Evolutionary conservation across 2,888 invertebrate genomes (phyloP), one percentile per base, ranked within the genome.

Genomic region (Sipha maydis): DNA sequence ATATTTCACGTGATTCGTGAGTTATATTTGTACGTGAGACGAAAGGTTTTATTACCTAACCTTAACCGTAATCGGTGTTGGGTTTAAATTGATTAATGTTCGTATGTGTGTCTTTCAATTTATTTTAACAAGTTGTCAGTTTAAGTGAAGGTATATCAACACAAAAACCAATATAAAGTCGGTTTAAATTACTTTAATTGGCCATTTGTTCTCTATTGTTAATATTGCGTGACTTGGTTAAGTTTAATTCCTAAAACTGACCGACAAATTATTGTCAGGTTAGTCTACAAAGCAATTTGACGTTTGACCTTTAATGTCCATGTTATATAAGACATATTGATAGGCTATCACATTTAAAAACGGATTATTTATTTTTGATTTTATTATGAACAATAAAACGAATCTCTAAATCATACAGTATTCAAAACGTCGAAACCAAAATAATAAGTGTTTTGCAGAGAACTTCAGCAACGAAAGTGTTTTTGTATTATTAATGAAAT

Each of bases 151-250:
- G 61, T 41, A 41, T 77, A 77, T 76, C 41, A 77, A 78, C 76
- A 48, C 11, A 78, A 19, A 85, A 85, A 78, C 85, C 69, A 69
- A 85, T 85, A 48, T 14, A 11, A 85, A 54, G 77, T 85, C 78
- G 7, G 69, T 80, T 80, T 14, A 56, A 86, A 79, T 79, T 86
- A 79, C 79, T 86, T 86, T 86, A 86, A 86, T 80, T 79, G 86
- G 56, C 61, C 79, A 38, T 73, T 86, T 79, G 85, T 78, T 38
- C 73, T 86, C 28, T 71, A 28, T 86, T 73, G 41, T 56, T 56
- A 17, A 79, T 38, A 28, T 86, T 56, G 86, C 86, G 86, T 86
- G 86, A 86, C 86, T 86, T 8, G 11, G 69, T 85, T 1, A 38
- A 31, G 73, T 79, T 80, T 56, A n/a, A 5, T 28, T 61, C 25